phyloP scores from a whole-genome alignment of 2,797 vertebrate species.

The Sebastes cheni region DNA sequence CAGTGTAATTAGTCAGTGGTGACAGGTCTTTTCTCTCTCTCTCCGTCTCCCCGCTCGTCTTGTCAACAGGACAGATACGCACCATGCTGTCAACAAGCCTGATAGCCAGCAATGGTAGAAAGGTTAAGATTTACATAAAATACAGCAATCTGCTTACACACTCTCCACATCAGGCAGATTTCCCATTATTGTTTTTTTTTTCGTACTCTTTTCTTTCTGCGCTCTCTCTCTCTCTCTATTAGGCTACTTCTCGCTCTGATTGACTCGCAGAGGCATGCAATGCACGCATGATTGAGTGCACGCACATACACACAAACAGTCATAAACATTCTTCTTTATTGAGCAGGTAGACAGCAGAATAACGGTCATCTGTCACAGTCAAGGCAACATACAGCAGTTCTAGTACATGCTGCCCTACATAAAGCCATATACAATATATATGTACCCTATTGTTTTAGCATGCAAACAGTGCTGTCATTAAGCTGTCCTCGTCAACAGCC shows the following conservation, averaged over 20 bases:
- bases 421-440: slow-evolving; percentile 15
- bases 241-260: slow-evolving; percentile 24
- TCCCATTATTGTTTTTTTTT: slow-evolving; percentile 42
- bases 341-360: slow-evolving; percentile 50
- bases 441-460: slow-evolving; percentile 27
- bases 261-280: slow-evolving; percentile 28
- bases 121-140: slow-evolving; percentile 80
- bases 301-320: slow-evolving; percentile 12
- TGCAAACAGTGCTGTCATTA: slow-evolving; percentile 19
- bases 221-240: slow-evolving; percentile 6
- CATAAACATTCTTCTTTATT: slow-evolving; percentile 59
- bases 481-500: slow-evolving; percentile 22
- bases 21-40: slow-evolving; percentile 66
- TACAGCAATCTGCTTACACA: slow-evolving; percentile 69
- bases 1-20: slow-evolving; percentile 77
- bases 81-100: slow-evolving; percentile 72
- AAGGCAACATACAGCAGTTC: slow-evolving; percentile 17
- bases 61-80: slow-evolving; percentile 73
- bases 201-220: neutral
- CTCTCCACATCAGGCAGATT: slow-evolving; percentile 53
- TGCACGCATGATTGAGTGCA: slow-evolving; percentile 43
- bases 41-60: slow-evolving; percentile 59
- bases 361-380: slow-evolving; percentile 52
- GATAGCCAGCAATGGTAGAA: slow-evolving; percentile 69
- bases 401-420: slow-evolving; percentile 29